These are phyloP conservation scores for Gryllus longicercus DNA, from an alignment of 2,888 invertebrate species.

Conservation along the genomic window DNA sequence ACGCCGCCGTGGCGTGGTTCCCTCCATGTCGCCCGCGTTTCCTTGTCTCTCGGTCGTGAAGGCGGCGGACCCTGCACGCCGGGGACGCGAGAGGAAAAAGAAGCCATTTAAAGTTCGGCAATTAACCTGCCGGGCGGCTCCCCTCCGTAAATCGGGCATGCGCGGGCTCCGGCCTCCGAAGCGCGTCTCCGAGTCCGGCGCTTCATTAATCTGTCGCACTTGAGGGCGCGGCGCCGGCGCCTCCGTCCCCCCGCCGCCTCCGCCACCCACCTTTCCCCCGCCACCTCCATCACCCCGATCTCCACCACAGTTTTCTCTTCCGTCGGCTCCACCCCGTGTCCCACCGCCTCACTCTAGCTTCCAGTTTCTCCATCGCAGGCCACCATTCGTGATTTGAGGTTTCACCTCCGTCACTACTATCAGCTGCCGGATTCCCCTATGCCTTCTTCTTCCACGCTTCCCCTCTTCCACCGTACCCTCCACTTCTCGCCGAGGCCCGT, in stretches of 20 bases:
- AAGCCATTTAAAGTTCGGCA: slow-evolving; percentile 30
- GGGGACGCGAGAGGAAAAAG: slow-evolving; percentile 12
- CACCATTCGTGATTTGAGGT: neutral
- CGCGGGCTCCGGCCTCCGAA: neutral
- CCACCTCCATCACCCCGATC: neutral
- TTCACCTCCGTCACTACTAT: neutral
- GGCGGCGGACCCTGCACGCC: neutral
- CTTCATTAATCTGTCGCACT: slow-evolving; percentile 35
- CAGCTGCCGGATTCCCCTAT: neutral
- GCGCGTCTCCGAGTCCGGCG: slow-evolving; percentile 23
- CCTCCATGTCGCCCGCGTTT: too few relatives aligned
- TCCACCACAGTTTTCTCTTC: neutral
- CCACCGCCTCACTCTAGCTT: neutral
- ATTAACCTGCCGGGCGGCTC: slow-evolving; percentile 37
- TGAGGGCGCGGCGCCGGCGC: slow-evolving; percentile 23
- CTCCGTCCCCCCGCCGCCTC: neutral
- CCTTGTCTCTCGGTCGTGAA: neutral
- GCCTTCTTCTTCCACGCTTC: too few relatives aligned
- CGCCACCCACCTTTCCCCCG: neutral
- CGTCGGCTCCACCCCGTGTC: neutral
- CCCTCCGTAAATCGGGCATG: slow-evolving; percentile 17
- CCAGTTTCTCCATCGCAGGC: neutral
- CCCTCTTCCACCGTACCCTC: too few relatives aligned
- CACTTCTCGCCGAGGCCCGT: too few relatives aligned
- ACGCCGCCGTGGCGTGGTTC: too few relatives aligned